Evolutionary conservation across 2,113 vertebrate species (phyloP).

Genomic region (Agelaius tricolor): DNA sequence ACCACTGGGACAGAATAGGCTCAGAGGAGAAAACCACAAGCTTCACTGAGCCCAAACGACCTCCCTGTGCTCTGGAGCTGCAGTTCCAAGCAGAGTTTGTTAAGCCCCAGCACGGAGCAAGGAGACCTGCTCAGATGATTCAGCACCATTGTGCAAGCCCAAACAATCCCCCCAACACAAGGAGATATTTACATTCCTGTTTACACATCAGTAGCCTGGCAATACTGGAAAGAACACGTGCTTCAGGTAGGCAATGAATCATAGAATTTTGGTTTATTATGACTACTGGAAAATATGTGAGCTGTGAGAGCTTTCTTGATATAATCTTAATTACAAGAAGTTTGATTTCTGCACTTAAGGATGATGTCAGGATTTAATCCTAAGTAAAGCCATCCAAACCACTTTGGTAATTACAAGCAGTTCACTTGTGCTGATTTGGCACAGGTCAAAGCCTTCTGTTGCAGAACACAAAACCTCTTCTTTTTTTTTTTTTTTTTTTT

Average conservation of each 20-base stretch:
- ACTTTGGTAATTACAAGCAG: not conserved
- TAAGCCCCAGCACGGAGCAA: not conserved
- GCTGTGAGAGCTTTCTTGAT: not conserved
- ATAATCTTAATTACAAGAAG: not conserved
- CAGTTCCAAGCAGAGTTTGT: not conserved
- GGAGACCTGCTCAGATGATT: conserved; percentile 39
- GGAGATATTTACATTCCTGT: conserved; percentile 2
- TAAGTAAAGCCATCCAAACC: not conserved
- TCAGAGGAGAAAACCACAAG: not conserved
- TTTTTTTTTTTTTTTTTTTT: not conserved
- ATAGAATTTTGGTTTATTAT: not conserved
- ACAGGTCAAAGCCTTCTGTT: not conserved
- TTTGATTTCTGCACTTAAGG: conserved; percentile 13
- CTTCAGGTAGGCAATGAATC: not conserved
- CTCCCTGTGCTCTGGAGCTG: not conserved
- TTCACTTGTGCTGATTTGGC: not conserved
- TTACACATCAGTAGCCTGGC: conserved; percentile 11
- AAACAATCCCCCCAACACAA: not conserved
- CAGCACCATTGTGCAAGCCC: conserved; percentile 15
- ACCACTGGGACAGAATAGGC: rapidly evolving
- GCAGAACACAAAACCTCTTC: not conserved
- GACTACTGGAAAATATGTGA: not conserved
- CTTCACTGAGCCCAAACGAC: not conserved
- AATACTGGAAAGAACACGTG: conserved; percentile 19
- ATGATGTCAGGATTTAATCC: conserved; percentile 22